These are phyloP conservation scores for Drosophila demipolita DNA, from an alignment of 2,888 invertebrate genomes.

Conservation along the genomic window DNA sequence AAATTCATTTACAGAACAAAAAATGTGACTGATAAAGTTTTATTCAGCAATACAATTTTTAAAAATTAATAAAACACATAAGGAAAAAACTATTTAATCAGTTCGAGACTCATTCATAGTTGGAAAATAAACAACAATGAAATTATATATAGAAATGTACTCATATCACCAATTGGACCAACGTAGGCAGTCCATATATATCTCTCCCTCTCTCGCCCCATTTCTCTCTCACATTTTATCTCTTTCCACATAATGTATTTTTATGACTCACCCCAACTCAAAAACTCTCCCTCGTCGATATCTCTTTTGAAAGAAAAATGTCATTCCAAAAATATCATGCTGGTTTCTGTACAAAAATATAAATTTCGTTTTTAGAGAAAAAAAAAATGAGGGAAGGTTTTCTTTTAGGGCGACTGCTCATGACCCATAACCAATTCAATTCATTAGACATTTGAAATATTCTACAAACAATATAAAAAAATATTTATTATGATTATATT, in stretches of 20 bases:
- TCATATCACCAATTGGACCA: constrained; percentile 14
- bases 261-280: background rate
- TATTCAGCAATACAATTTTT: background rate
- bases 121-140: background rate
- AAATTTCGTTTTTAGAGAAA: background rate
- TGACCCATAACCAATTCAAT: background rate
- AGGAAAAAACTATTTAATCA: constrained; percentile 5
- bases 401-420: background rate
- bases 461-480: constrained; percentile 30
- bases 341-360: background rate
- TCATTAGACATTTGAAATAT: too few species aligned
- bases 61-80: constrained; percentile 8
- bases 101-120: background rate
- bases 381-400: background rate
- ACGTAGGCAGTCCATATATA: background rate
- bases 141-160: background rate
- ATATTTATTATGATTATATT: constrained; percentile 48
- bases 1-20: background rate
- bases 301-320: background rate
- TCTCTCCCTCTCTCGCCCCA: background rate
- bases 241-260: constrained; percentile 1
- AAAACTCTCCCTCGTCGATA: background rate
- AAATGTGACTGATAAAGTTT: constrained; percentile 10
- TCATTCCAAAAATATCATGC: background rate
- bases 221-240: background rate